These are phyloP conservation scores for Trachelus iudaicus DNA, from an alignment of 2,888 invertebrate species.

Conservation along the genomic window DNA sequence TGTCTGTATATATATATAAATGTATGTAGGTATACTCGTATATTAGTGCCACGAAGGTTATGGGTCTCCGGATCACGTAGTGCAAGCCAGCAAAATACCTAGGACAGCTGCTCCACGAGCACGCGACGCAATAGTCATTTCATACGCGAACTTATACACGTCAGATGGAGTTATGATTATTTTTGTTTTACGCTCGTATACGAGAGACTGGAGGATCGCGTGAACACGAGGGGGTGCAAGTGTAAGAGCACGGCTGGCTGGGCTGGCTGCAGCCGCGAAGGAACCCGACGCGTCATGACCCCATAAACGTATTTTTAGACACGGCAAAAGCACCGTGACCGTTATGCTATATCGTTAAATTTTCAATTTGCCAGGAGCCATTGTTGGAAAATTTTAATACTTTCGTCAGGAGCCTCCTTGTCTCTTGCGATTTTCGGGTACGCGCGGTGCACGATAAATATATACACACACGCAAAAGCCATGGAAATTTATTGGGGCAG, in stretches of 20 bases:
- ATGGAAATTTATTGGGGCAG: no score
- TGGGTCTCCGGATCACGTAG: no score
- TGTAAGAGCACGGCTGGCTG: not conserved
- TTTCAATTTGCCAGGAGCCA: slow-evolving; percentile 37
- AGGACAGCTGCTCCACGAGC: slow-evolving; percentile 39
- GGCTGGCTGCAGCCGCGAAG: slow-evolving; percentile 9
- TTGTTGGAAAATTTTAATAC: slow-evolving; percentile 24
- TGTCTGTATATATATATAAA: no score
- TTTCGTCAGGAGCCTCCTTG: slow-evolving; percentile 8
- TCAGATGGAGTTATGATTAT: slow-evolving; percentile 42
- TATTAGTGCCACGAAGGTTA: no score
- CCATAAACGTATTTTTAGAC: slow-evolving; percentile 60
- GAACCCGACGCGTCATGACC: slow-evolving; percentile 42
- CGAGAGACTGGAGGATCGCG: no score
- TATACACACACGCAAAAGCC: not conserved
- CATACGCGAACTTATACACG: slow-evolving; percentile 41
- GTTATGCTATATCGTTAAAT: slow-evolving; percentile 40
- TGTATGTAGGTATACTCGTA: no score
- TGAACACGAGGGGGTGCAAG: no score
- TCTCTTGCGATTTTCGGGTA: no score
- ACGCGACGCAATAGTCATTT: slow-evolving; percentile 47
- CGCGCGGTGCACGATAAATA: not conserved
- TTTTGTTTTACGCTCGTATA: no score
- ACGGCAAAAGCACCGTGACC: slow-evolving; percentile 19
- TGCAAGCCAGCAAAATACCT: no score